Evolutionary conservation across 2,113 vertebrate genomes (phyloP).

Genomic region (Ammodytes dubius): DNA sequence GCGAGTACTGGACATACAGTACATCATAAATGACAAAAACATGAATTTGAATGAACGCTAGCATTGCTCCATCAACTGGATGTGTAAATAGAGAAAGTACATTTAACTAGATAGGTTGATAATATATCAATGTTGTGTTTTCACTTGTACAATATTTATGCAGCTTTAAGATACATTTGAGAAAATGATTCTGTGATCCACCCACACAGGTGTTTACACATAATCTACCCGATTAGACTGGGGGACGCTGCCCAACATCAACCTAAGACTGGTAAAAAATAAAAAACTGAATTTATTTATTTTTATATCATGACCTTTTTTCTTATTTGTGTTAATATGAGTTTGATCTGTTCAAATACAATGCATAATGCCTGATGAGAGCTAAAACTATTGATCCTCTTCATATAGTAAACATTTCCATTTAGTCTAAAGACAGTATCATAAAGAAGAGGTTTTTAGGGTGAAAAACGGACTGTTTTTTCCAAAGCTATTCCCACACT

Average conservation of each 20-base stretch:
- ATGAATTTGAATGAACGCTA: neutral
- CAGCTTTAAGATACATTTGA: neutral
- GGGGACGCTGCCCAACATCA: neutral
- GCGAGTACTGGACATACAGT: neutral
- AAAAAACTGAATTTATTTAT: neutral
- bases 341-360: neutral
- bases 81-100: neutral
- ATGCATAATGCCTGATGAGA: too few relatives aligned
- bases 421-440: neutral
- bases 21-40: conserved; percentile 6
- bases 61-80: neutral
- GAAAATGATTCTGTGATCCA: too few relatives aligned
- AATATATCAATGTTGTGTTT: too few relatives aligned
- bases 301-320: too few relatives aligned
- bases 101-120: neutral
- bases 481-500: neutral
- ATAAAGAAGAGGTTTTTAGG: neutral
- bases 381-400: too few relatives aligned
- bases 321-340: neutral
- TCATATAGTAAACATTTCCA: neutral
- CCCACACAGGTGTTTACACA: neutral
- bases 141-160: too few relatives aligned
- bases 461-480: neutral
- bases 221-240: neutral
- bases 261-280: neutral